Evolutionary conservation across 2,113 vertebrate genomes (phyloP), one percentile per base, ranked within the genome.

Genomic region (Cyprinodon variegatus): DNA sequence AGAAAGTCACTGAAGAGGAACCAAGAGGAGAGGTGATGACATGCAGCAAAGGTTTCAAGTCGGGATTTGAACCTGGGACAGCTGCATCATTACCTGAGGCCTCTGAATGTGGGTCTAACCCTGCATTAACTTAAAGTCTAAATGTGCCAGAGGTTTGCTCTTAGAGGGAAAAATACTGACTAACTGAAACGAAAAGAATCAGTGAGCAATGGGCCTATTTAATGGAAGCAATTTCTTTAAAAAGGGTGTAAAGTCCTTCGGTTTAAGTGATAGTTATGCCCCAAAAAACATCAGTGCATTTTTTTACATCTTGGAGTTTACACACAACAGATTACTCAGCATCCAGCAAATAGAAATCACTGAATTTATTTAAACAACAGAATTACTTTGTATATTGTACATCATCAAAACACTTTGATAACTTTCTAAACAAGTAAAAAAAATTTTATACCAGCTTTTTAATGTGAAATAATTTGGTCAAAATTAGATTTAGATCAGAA

Each of bases 381-480:
- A 41, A 43, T 17, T 67, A 11, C 43, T 43, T 65, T 57, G 7
- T 64, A n/a, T 37, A 72, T 10, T 39, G 75, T 1, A 78, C 3
- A 41, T 64, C 43, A 66, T 79, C n/a, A 85, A 72, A 76, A 57
- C 6, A 20, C n/a, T 2, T 57, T 20, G 48, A 1, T 50, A 15
- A 20, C 50, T 2, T 2, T 20, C 9, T 2, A 20, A 20, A 57
- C n/a, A n/a, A 57, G 4, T 57, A 3, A 8, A 14, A 15, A 53
- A 9, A 20, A 20, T 9, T 15, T 50, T 15, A 7, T 1, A 20
- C n/a, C 50, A 57, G 50, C 10, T 3, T 57, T 57, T 20, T 0
- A 11, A 45, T 6, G 45, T 2, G 8, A n/a, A 41, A n/a, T 4
- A 65, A 0, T 4, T 62, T 22, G 14, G n/a, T 39, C 69, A 39